Evolutionary conservation across 2,888 invertebrate genomes (phyloP), one percentile per base, ranked within the genome.

Genomic region (Drosophila birchii): DNA sequence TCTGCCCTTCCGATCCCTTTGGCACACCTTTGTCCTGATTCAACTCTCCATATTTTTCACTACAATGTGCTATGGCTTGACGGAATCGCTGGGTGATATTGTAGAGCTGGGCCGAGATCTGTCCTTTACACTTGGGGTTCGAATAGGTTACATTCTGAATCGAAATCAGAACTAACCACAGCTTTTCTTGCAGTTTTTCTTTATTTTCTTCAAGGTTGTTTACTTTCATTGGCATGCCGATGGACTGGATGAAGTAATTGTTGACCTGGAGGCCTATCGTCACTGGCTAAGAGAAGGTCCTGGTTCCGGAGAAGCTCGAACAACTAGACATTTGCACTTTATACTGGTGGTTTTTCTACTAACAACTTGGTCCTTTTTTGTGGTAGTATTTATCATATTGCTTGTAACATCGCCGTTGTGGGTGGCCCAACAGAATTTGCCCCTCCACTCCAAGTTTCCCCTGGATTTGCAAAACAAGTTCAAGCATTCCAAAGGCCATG

Each of bases 221-320:
- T 70, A 59, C 16, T 51, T 70, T 1, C 9, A n/a, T 2, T 41
- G 59, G n/a, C 12, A 41, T 38, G 58, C 58, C 11, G 68, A 70
- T 55, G 47, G 11, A 3, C 26, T 70, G 3, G 68, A 70, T 32
- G 34, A 29, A 0, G 20, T 70, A 18, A 18, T 68, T 8, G 47
- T 43, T 12, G 38, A 14, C 2, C 16, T 68, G 16, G 68, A 68
- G 7, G 2, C 4, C 0, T 8, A 9, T 11, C 68, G 54, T 55
- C 47, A 23, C 11, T 59, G 34, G 11, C 1, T n/a, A 0, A 16
- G 12, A 11, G 38, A 41, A 2, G 44, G 29, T 23, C 45, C 54
- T 11, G 18, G 9, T 11, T 5, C 16, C 12, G 20, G n/a, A 1
- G 36, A 41, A 2, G 26, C 5, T 5, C 55, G 29, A 14, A 0